A percentile compares a stretch with the other conserved stretches of the same genome.
Conservation (phyloP, 2,113 vertebrate species). For the Meles meles region DNA sequence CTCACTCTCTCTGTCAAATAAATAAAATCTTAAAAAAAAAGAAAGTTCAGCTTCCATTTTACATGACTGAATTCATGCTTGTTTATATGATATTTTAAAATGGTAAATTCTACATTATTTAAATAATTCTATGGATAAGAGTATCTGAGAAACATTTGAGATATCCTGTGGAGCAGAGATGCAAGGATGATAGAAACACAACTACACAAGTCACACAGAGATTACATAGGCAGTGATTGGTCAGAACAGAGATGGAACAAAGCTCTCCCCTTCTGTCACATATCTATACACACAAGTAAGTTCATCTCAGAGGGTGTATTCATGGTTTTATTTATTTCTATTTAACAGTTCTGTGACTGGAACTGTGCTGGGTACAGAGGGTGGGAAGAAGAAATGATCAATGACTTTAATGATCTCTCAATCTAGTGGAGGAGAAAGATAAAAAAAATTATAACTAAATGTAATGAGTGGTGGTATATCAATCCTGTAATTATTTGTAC, state of each 20-base stretch:
- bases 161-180: not conserved
- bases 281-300: not conserved
- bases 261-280: not conserved
- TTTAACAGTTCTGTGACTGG: not conserved
- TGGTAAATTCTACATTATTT: slow-evolving; percentile 7
- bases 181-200: not conserved
- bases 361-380: not conserved
- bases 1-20: no score
- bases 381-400: not conserved
- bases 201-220: not conserved
- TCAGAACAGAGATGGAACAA: not conserved
- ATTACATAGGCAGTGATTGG: not conserved
- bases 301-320: not conserved
- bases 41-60: slow-evolving; percentile 28
- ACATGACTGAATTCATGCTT: not conserved
- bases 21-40: no score
- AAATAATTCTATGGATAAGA: not conserved
- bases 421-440: not conserved
- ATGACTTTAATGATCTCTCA: not conserved
- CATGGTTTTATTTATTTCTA: not conserved
- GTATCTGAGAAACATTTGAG: not conserved
- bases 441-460: not conserved
- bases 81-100: not conserved
- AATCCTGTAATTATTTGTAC: not conserved
- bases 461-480: not conserved